Evolutionary conservation across 1,140 invertebrate genomes (phyloP), one percentile per base, ranked within the genome.

Genomic region (Choristoneura fumiferana): DNA sequence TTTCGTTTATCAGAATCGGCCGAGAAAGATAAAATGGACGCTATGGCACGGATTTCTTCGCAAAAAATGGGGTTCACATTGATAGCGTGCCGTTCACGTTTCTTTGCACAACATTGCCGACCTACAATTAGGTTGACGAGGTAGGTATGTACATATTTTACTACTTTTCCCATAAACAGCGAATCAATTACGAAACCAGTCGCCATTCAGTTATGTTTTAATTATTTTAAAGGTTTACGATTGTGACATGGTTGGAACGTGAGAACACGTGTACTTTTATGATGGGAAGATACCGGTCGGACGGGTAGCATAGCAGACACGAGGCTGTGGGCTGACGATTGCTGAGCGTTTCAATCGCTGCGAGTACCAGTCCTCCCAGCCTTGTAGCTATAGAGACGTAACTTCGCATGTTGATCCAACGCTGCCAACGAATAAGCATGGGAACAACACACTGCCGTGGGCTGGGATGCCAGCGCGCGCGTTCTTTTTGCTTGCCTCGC

Each of bases 171-270:
- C 37, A 39, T 39, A 39, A 18, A 43, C 13, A 43, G 39, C 17
- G 10, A 45, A 4, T 15, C 15, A 8, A 54, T 34, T 53, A 10
- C 6, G 22, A 38, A 40, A 6, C 18, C 10, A 10, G 33, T 15
- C 12, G 53, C 37, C 54, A 73, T 75, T 77, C 69, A 74, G 69
- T 74, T 78, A 82, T 78, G 71, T 69, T 78, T 81, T 76, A 82
- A 87, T 87, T 79, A 84, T 81, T 78, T 78, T 83, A 83, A 84
- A 76, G 70, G 74, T 80, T 76, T 79, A 79, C 68, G 66, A 69
- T 73, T 68, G 60, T 69, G 54, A 63, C 62, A 69, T 78, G 70
- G 63, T 73, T 76, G 76, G 76, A 58, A 69, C 65, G 18, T 75
- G 73, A n/a, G n/a, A n/a, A n/a, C n/a, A n/a, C n/a, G n/a, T n/a